Evolutionary conservation across 2,797 vertebrate species (phyloP), one percentile per base, ranked within the genome.

Genomic region (Nyctalus aviator): DNA sequence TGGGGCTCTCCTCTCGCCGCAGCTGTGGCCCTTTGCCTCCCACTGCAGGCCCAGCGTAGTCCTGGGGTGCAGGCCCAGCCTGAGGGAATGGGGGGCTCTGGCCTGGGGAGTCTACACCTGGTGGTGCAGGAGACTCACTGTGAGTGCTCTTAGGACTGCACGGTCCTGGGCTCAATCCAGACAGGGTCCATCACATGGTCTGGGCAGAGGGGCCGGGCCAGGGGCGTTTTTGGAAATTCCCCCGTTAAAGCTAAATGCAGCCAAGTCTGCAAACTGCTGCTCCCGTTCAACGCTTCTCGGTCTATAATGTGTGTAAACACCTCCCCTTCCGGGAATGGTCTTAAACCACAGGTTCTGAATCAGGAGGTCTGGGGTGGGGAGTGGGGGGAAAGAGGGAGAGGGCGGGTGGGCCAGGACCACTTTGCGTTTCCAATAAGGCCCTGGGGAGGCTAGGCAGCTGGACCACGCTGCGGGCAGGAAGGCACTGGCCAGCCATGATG

Each of bases 101-200:
- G 41, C 17, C 8, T 6, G 3, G 23, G 4, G 6, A 1, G 11
- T 10, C 35, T 2, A 0, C 1, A 3, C 12, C 21, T 35, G 35
- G 6, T 17, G 46, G 4, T 5, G 41, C 5, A 14, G 20, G 2
- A 53, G 46, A 84, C 59, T 55, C 73, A 10, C 18, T 35, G 13
- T 2, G 27, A 12, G 17, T 17, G 21, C 37, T 71, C 41, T 68
- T 17, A 32, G 41, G 75, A 92, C 25, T 17, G 18, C 57, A 32
- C 20, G 12, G 32, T 73, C 44, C 59, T 68, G 86, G 89, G 55
- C 62, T n/a, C 8, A 0, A 9, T 88, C 78, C 59, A 86, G 77
- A 25, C 3, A 14, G 46, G 35, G 86, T 55, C 81, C 46, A 66
- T 50, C 48, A 13, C 72, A 59, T 84, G 64, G 13, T 71, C 53